phyloP scores from a whole-genome alignment of 2,113 vertebrate species.

The Steatornis caripensis region DNA sequence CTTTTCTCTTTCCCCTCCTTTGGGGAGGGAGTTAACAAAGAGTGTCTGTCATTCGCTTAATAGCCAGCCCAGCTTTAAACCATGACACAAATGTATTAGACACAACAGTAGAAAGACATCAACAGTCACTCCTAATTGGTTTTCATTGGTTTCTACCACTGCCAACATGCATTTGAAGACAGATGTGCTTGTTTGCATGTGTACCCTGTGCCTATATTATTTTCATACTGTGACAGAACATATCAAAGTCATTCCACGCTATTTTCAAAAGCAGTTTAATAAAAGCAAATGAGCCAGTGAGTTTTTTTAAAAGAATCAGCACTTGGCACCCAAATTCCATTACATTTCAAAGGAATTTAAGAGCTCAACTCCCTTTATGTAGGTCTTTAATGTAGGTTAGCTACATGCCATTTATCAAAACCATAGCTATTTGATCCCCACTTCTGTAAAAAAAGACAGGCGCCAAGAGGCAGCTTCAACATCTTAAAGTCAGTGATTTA shows the following conservation, averaged over 20 bases:
- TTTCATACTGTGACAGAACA: not conserved
- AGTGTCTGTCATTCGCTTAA: no score
- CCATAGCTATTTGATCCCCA: conserved; percentile 17
- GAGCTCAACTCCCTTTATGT: conserved; percentile 11
- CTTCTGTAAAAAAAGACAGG: conserved; percentile 13
- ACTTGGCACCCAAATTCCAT: not conserved
- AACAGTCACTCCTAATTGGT: not conserved
- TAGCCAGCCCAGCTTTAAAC: no score
- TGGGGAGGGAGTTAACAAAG: no score
- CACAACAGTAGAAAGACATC: not conserved
- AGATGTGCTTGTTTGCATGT: not conserved
- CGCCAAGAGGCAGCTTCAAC: conserved; percentile 23
- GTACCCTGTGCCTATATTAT: not conserved
- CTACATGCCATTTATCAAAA: conserved; percentile 26
- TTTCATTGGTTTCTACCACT: not conserved
- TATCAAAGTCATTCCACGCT: not conserved
- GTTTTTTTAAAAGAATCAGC: not conserved
- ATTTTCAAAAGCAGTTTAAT: conserved; percentile 1
- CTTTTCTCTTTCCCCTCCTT: no score
- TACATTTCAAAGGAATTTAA: conserved; percentile 23
- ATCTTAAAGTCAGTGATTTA: conserved; percentile 31
- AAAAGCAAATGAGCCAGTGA: not conserved
- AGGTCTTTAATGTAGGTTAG: not conserved
- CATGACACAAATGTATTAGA: no score
- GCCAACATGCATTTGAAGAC: not conserved